Evolutionary conservation across 2,888 invertebrate species (phyloP).

Genomic region (Pocota personata): DNA sequence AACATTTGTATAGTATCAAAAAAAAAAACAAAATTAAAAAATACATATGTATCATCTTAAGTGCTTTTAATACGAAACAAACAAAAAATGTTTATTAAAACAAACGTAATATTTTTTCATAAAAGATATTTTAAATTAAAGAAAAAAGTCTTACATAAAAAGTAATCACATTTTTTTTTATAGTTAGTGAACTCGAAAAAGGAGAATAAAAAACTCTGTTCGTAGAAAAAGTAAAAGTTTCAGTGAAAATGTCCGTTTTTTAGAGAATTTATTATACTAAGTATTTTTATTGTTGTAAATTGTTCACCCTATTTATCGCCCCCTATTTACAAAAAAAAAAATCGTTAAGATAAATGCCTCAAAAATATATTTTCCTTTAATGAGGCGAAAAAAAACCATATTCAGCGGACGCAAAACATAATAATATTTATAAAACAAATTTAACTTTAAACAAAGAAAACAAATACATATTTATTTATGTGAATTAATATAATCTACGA

Average conservation of each 20-base stretch:
- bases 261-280: slow-evolving; percentile 73
- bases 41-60: slow-evolving; percentile 68
- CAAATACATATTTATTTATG: slow-evolving; percentile 68
- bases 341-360: slow-evolving; percentile 24
- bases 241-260: slow-evolving; percentile 72
- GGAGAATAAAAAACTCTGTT: slow-evolving; percentile 34
- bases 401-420: slow-evolving; percentile 64
- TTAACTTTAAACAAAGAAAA: slow-evolving; percentile 68
- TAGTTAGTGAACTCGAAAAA: slow-evolving; percentile 57
- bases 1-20: slow-evolving; percentile 32
- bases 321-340: slow-evolving; percentile 72
- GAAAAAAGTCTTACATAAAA: slow-evolving; percentile 62
- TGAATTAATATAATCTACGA: slow-evolving; percentile 62
- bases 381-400: slow-evolving; percentile 49
- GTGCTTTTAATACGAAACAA: slow-evolving; percentile 68
- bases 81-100: slow-evolving; percentile 41
- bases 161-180: slow-evolving; percentile 71
- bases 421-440: slow-evolving; percentile 75
- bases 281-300: slow-evolving; percentile 73
- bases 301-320: slow-evolving; percentile 65
- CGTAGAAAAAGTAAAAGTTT: slow-evolving; percentile 45
- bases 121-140: slow-evolving; percentile 68
- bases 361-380: slow-evolving; percentile 60
- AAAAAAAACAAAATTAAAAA: slow-evolving; percentile 20
- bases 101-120: slow-evolving; percentile 69